Percentiles rank a stretch among this genome's conserved stretches.
These are phyloP conservation scores for Artibeus jamaicensis DNA, from an alignment of 2,797 vertebrate genomes.

Conservation along the genomic window DNA sequence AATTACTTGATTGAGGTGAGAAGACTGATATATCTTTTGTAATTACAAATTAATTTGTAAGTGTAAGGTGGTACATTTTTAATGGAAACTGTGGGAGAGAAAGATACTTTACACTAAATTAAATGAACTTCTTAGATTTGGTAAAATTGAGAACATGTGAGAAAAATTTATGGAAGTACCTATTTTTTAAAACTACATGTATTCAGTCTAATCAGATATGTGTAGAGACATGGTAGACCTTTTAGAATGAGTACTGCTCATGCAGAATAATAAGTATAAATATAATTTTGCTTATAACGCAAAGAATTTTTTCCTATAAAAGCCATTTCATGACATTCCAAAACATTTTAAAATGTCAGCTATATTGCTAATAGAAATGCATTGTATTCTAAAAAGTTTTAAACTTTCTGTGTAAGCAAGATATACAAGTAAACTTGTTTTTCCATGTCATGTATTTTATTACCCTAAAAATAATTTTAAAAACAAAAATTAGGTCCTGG, in stretches of 20 bases:
- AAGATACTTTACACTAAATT: conserved; percentile 19
- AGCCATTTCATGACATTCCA: conserved; percentile 12
- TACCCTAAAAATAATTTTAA: conserved; percentile 27
- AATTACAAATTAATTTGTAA: conserved; percentile 25
- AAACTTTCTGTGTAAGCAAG: conserved; percentile 10
- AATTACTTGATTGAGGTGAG: neutral
- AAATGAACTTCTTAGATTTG: neutral
- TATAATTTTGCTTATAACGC: conserved; percentile 39
- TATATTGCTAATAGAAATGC: conserved; percentile 19
- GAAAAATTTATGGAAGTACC: conserved; percentile 1
- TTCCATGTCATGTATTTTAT: neutral
- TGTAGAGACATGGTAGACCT: neutral
- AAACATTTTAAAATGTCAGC: conserved; percentile 13
- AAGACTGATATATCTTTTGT: neutral
- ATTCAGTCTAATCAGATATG: neutral
- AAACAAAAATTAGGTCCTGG: conserved; percentile 1
- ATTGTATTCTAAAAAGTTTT: conserved; percentile 27
- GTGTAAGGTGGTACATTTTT: neutral
- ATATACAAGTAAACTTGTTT: conserved; percentile 20
- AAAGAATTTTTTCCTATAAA: neutral
- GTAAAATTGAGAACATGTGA: neutral
- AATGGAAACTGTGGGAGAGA: neutral
- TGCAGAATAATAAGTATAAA: conserved; percentile 41
- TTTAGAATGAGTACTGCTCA: neutral
- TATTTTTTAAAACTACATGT: neutral